phyloP scores from a whole-genome alignment of 2,113 vertebrate genomes.

The Pachyramphus minor region DNA sequence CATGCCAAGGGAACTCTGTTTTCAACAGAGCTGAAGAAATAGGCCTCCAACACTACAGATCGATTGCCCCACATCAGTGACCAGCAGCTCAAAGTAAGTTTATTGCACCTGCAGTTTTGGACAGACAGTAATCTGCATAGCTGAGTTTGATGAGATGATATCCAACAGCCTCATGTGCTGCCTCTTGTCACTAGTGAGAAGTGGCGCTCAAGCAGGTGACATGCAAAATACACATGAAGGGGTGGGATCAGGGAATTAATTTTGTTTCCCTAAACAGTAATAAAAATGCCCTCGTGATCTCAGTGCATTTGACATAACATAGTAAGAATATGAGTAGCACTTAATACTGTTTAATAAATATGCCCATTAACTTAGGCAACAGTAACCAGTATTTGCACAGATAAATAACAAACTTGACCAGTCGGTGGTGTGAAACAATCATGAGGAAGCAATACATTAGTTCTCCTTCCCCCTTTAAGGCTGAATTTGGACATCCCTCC shows the following conservation, averaged over 20 bases:
- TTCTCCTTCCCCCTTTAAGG: not conserved
- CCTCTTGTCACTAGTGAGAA: not conserved
- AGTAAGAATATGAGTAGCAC: not conserved
- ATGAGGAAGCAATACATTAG: not conserved
- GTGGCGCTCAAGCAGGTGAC: not conserved
- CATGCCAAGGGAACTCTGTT: not conserved
- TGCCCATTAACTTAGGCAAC: not conserved
- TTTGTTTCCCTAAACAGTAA: not conserved
- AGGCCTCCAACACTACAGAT: rapidly evolving
- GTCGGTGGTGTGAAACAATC: not conserved
- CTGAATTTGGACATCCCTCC: not conserved
- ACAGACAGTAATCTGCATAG: not conserved
- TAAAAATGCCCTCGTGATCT: not conserved
- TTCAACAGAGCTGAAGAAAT: not conserved
- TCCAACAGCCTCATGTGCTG: not conserved
- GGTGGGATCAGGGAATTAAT: not conserved
- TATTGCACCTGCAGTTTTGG: not conserved
- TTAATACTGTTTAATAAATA: not conserved
- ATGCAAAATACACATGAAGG: rapidly evolving
- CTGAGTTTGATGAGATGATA: not conserved
- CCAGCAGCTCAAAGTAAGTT: not conserved
- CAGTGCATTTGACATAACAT: not conserved
- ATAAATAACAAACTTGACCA: not conserved
- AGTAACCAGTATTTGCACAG: not conserved
- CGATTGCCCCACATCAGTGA: not conserved